phyloP scores from a whole-genome alignment of 2,888 invertebrate genomes.

The Cheilosia vulpina region DNA sequence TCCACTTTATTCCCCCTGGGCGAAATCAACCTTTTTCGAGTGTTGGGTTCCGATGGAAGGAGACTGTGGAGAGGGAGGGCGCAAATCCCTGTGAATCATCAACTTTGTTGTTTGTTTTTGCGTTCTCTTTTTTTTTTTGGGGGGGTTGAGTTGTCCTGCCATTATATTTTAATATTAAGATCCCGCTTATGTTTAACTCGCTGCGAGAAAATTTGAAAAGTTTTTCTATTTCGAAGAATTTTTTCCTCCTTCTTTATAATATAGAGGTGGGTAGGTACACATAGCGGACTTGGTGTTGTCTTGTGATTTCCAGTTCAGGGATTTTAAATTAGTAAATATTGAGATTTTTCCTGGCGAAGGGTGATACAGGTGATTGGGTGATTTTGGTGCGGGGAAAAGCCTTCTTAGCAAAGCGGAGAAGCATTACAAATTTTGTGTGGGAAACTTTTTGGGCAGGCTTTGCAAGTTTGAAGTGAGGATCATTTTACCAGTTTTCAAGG shows the following conservation, averaged over 20 bases:
- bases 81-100: conserved; percentile 60
- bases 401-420: conserved; percentile 17
- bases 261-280: conserved; percentile 19
- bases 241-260: conserved; percentile 30
- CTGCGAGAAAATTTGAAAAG: conserved; percentile 71
- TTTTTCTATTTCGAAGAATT: conserved; percentile 63
- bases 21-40: conserved; percentile 35
- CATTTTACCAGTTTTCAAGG: neutral
- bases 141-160: conserved; percentile 8
- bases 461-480: neutral
- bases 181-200: conserved; percentile 68
- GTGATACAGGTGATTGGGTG: neutral
- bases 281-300: conserved; percentile 19
- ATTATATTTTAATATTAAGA: conserved; percentile 68
- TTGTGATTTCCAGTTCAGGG: conserved; percentile 65
- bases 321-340: conserved; percentile 69
- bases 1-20: conserved; percentile 40
- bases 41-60: neutral
- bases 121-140: conserved; percentile 17
- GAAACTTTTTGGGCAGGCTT: neutral
- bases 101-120: conserved; percentile 65
- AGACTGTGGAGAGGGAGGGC: neutral
- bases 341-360: conserved; percentile 3
- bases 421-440: neutral
- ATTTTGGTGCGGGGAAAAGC: conserved; percentile 6